Percentiles rank a stretch among this genome's conserved stretches.
phyloP scores from a whole-genome alignment of 2,888 invertebrate species.

The Macrophya alboannulata region DNA sequence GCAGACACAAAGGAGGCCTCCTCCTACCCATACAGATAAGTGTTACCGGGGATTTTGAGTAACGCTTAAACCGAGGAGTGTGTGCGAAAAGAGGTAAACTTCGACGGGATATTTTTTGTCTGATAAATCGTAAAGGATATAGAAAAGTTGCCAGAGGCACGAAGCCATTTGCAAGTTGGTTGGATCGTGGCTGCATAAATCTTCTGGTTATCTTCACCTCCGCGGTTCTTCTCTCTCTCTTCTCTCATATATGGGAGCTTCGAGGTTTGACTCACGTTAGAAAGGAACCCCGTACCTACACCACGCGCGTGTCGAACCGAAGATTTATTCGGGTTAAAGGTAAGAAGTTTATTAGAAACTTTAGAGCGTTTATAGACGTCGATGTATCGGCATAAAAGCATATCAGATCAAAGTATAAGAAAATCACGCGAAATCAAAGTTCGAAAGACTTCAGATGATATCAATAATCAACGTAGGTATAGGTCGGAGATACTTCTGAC shows the following conservation, averaged over 20 bases:
- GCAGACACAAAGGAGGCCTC: neutral
- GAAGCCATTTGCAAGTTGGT: conserved; percentile 56
- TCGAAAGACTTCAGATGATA: neutral
- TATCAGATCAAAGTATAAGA: neutral
- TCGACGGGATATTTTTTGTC: neutral
- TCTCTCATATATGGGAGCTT: neutral
- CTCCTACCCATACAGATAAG: neutral
- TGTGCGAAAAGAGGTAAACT: conserved; percentile 8
- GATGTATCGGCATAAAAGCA: neutral
- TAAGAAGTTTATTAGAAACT: conserved; percentile 25
- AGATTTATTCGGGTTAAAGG: conserved; percentile 13
- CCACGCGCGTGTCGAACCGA: neutral
- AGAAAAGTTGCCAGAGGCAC: conserved; percentile 37
- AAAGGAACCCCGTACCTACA: neutral
- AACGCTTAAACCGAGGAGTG: neutral
- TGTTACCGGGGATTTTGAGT: neutral
- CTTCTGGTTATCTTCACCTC: conserved; percentile 47
- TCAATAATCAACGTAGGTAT: neutral
- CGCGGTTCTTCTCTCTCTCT: neutral
- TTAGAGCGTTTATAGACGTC: neutral
- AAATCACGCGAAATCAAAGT: neutral
- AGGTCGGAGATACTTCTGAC: neutral
- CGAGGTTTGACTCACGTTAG: neutral
- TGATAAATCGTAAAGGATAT: conserved; percentile 46
- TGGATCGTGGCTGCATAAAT: conserved; percentile 57